A percentile compares a stretch with the other conserved stretches of the same genome.
Conservation (phyloP, 1,140 invertebrate genomes). For the Drosophila pectinifera region DNA sequence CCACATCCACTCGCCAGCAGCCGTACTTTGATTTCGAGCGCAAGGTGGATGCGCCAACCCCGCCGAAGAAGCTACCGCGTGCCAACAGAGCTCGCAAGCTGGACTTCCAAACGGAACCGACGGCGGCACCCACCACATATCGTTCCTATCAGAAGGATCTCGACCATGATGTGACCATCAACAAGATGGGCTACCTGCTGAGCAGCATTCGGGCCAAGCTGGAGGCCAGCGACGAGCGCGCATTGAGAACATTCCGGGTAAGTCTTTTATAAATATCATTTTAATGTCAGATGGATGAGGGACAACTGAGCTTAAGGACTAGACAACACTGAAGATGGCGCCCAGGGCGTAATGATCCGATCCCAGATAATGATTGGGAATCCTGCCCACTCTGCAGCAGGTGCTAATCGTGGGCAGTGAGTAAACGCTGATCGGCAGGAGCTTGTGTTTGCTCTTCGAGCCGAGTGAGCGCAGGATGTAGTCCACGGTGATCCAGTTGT, state of each 20-base stretch:
- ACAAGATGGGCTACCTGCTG: conserved; percentile 77
- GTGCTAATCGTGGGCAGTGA: conserved; percentile 88
- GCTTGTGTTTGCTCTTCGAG: conserved; percentile 32
- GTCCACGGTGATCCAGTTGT: conserved; percentile 92
- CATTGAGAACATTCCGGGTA: conserved; percentile 71
- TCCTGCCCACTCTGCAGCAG: conserved; percentile 86
- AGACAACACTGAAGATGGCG: conserved; percentile 62
- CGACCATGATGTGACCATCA: conserved; percentile 75
- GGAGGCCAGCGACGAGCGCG: conserved; percentile 73
- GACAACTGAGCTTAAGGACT: conserved; percentile 14
- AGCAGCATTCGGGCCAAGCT: conserved; percentile 75
- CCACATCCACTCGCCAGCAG: conserved; percentile 37
- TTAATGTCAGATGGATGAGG: background rate
- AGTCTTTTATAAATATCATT: conserved; percentile 45
- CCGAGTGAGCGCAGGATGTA: conserved; percentile 89
- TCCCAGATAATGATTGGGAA: conserved; percentile 91
- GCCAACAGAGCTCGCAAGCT: conserved; percentile 66
- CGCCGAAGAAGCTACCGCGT: conserved; percentile 63
- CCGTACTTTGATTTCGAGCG: conserved; percentile 75
- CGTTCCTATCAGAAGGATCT: conserved; percentile 76
- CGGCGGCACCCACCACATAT: conserved; percentile 58
- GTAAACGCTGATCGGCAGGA: conserved; percentile 85
- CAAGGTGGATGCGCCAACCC: conserved; percentile 65
- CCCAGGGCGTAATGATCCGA: conserved; percentile 92
- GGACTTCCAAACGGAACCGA: conserved; percentile 50